Evolutionary conservation across 2,888 invertebrate genomes (phyloP), one percentile per base, ranked within the genome.

Genomic region (Adelognathus sp.): DNA sequence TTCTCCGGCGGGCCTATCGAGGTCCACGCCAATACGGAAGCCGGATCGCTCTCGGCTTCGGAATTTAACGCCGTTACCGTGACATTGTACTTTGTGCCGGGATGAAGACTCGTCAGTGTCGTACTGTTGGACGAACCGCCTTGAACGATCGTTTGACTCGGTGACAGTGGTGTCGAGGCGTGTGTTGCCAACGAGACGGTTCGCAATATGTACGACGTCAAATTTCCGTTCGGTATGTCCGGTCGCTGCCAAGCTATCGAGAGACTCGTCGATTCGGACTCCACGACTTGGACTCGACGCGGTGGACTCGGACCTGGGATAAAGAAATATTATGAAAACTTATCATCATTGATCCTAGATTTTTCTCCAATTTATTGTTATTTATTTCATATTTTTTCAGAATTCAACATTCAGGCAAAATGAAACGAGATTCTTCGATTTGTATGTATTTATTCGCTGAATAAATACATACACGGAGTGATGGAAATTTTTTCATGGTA

Each of bases 51-150:
- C 76, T 91, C 92, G 11, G 93, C 94, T 82, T 93, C 92, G 79
- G 89, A 92, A 89, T 94, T 95, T 24, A 93, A 92, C 0, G 97
- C 96, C 27, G 93, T 92, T 1, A 98, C 93, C 39, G 95, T 94
- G 24, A 98, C 92, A 81, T 95, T 95, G 89, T 97, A 98, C 71
- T 92, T 92, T 0, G 96, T 95, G 0, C 96, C 97, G 0, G 97
- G 95, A 80, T 95, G 94, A 1, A 98, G 89, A 31, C 91, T 90
- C 70, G 91, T 90, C 3, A 93, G 79, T 52, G 87, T 85, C 7
- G 91, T 90, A 44, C 74, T 86, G 21, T 88, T 90, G 0, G 91
- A 87, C 33, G 76, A 76, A 67, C 89, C 91, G 6, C 90, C 90
- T 78, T 90, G 87, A 0, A 91, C 86, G 77, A 89, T 87, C 58